A percentile compares a stretch with the other conserved stretches of the same genome.
Conservation (phyloP, 2,113 vertebrate genomes). For the Semnornis frantzii region DNA sequence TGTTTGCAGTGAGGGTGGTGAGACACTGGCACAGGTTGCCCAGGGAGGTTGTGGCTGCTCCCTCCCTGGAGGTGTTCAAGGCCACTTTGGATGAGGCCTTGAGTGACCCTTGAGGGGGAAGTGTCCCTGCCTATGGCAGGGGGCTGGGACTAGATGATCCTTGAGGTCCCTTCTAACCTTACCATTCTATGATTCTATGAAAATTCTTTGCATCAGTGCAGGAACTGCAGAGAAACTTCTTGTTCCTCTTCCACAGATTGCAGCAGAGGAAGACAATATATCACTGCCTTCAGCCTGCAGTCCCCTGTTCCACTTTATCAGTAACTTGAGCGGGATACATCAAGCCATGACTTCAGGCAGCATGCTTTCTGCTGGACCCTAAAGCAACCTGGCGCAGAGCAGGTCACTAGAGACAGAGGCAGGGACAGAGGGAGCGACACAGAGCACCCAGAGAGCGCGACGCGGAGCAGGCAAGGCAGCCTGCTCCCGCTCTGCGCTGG, state of each 20-base stretch:
- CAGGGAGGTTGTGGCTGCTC: no score
- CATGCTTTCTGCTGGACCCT: background rate
- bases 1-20: no score
- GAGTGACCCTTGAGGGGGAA: no score
- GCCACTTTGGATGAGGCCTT: no score
- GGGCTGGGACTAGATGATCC: no score
- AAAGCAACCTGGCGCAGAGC: background rate
- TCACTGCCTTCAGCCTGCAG: background rate
- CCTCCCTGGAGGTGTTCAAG: no score
- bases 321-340: background rate
- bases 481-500: rapidly evolving
- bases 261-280: background rate
- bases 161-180: no score
- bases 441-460: no score
- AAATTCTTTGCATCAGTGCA: rapidly evolving
- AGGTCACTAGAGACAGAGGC: background rate
- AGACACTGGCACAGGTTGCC: no score
- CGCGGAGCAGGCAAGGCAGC: no score
- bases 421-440: background rate
- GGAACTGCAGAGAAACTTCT: background rate
- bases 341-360: background rate
- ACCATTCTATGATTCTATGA: no score
- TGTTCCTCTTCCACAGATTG: background rate
- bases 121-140: no score
- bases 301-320: background rate